Conservation (phyloP, 2,888 invertebrate species). For the Andrena praecox region DNA sequence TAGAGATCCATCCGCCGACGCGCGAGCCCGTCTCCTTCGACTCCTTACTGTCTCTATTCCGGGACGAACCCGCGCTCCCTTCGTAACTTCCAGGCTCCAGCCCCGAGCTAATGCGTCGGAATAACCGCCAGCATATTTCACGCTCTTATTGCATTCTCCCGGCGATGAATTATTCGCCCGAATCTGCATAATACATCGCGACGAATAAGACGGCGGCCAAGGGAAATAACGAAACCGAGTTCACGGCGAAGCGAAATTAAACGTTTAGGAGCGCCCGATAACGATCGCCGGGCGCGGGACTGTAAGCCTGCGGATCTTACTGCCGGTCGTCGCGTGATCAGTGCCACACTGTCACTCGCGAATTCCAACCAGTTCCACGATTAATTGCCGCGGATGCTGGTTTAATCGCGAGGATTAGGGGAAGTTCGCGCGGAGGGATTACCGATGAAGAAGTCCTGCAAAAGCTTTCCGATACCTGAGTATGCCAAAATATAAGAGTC, state of each 20-base stretch:
- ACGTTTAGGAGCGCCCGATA: neutral
- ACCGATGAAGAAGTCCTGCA: too few relatives aligned
- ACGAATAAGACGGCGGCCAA: conserved; percentile 18
- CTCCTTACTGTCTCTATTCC: conserved; percentile 37
- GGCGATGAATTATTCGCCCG: conserved; percentile 31
- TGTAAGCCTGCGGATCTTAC: too few relatives aligned
- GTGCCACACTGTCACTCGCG: too few relatives aligned
- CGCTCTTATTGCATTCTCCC: conserved; percentile 40
- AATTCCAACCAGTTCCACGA: too few relatives aligned
- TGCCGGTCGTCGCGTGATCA: too few relatives aligned
- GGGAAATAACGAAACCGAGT: conserved; percentile 7
- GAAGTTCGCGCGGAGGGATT: too few relatives aligned
- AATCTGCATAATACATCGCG: conserved; percentile 37
- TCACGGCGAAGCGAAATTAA: conserved; percentile 10
- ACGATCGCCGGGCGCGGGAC: neutral
- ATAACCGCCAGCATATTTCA: conserved; percentile 42
- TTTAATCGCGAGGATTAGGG: too few relatives aligned
- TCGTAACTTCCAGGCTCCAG: neutral
- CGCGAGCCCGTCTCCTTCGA: neutral
- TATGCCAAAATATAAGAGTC: too few relatives aligned
- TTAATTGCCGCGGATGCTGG: too few relatives aligned
- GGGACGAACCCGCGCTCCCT: neutral
- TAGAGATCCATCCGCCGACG: conserved; percentile 45
- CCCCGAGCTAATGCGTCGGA: neutral
- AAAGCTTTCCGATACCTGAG: too few relatives aligned